Percentiles rank a stretch among this genome's conserved stretches.
phyloP scores from a whole-genome alignment of 2,113 vertebrate genomes.

The Microtus ochrogaster region DNA sequence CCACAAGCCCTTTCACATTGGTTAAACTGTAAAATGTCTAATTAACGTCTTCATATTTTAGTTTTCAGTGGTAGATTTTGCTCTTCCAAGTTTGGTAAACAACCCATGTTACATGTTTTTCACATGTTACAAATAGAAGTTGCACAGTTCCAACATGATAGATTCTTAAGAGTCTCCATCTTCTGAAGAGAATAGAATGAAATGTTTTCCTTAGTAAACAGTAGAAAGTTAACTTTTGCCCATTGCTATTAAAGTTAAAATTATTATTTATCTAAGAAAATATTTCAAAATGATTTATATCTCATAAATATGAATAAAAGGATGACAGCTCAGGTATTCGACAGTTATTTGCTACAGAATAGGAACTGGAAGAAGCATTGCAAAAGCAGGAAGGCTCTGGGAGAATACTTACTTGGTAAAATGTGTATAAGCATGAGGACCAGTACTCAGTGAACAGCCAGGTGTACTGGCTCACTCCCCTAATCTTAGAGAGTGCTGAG shows the following conservation, averaged over 20 bases:
- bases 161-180: background rate
- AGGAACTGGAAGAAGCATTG: background rate
- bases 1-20: conserved; percentile 8
- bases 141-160: conserved; percentile 29
- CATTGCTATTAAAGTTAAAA: conserved; percentile 16
- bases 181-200: conserved; percentile 23
- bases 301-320: background rate
- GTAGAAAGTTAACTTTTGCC: conserved; percentile 23
- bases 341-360: background rate
- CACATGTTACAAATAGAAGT: conserved; percentile 11
- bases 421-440: background rate
- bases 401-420: background rate
- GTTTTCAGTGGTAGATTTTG: background rate
- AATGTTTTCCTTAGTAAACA: conserved; percentile 42
- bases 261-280: conserved; percentile 32
- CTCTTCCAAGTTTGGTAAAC: background rate
- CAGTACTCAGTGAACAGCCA: background rate
- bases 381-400: background rate
- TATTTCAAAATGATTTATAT: conserved; percentile 9
- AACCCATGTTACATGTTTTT: conserved; percentile 9
- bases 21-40: conserved; percentile 20
- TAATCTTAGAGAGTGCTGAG: background rate
- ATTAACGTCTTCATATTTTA: conserved; percentile 6
- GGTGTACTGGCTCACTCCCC: background rate
- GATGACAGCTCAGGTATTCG: background rate